Base-by-base conservation (phyloP, 2,797 vertebrate species). In the Odontamblyopus rebecca region DNA sequence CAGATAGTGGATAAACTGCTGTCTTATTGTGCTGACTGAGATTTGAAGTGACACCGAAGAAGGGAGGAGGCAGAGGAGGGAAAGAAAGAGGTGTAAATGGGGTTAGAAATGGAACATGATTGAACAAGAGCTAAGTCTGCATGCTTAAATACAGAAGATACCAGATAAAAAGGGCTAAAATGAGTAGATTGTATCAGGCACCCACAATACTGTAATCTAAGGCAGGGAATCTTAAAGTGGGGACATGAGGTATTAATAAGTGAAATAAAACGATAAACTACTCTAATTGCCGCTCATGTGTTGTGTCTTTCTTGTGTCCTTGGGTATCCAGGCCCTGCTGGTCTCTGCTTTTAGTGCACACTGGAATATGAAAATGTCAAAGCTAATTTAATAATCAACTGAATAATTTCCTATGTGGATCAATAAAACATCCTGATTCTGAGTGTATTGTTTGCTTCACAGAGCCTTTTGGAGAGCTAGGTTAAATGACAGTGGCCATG, bases 1-100 rank as follows among this genome's bases (percentile, higher is more conserved):
- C 77, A 76, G 83, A 88, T 72, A 72, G 82, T 79, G 83, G 80
- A 86, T 86, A 84, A 92, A 84, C 85, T 77, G 66, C 61, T 67
- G 75, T 79, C 84, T 83, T 73, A 84, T 84, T 77, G 67, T 81
- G 83, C 83, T 84, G 73, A 85, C 80, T 79, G 57, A 73, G 75
- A 88, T 85, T 69, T 76, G 82, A 89, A 86, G 84, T 85, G 88
- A 91, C 84, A 85, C 27, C 18, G 67, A 50, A 38, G 70, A 62
- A 27, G 35, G 70, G 76, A 68, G 27, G 23, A 15, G 16, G 11
- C 32, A 38, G 1, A 29, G 7, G 4, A 26, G 15, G 11, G 16
- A 38, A 69, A 15, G 38, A 66, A 44, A 57, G 63, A 81, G 16
- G 78, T 41, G 11, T 74, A 77, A 85, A 81, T 73, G 71, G 59